Percentiles rank a stretch among this genome's conserved stretches.
phyloP scores from a whole-genome alignment of 2,888 invertebrate genomes.

The Actias luna region DNA sequence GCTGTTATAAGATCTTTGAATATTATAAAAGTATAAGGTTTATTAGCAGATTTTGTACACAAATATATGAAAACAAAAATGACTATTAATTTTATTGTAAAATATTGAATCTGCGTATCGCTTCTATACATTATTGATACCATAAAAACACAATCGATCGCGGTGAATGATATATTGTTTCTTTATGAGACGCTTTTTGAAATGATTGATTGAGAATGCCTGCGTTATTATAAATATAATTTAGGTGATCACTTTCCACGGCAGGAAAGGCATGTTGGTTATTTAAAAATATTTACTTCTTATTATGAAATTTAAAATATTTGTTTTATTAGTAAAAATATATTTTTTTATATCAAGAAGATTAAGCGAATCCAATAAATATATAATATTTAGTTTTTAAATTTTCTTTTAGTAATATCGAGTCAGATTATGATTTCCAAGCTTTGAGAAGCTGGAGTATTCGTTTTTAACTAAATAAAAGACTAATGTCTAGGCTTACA shows the following conservation, averaged over 20 bases:
- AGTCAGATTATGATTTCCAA: no score
- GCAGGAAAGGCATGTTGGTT: neutral
- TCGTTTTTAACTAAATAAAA: no score
- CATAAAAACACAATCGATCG: slow-evolving; percentile 20
- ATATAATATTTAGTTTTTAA: no score
- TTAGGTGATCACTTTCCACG: neutral
- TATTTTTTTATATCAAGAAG: no score
- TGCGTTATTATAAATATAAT: slow-evolving; percentile 16
- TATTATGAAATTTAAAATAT: neutral
- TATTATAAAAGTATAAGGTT: neutral
- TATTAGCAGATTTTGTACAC: neutral
- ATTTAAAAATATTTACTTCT: neutral
- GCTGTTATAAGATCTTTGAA: neutral
- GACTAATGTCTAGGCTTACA: no score
- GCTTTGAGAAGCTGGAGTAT: no score
- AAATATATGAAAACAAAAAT: neutral
- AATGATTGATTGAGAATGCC: slow-evolving; percentile 31
- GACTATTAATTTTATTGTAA: neutral
- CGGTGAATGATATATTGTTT: slow-evolving; percentile 27
- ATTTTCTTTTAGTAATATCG: no score
- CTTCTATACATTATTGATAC: slow-evolving; percentile 6
- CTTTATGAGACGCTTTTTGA: slow-evolving; percentile 27
- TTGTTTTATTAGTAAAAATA: no score
- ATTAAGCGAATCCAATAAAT: no score
- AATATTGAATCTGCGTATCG: neutral